These are phyloP conservation scores for Vollenhovia emeryi DNA, from an alignment of 1,140 invertebrate species.

Conservation along the genomic window DNA sequence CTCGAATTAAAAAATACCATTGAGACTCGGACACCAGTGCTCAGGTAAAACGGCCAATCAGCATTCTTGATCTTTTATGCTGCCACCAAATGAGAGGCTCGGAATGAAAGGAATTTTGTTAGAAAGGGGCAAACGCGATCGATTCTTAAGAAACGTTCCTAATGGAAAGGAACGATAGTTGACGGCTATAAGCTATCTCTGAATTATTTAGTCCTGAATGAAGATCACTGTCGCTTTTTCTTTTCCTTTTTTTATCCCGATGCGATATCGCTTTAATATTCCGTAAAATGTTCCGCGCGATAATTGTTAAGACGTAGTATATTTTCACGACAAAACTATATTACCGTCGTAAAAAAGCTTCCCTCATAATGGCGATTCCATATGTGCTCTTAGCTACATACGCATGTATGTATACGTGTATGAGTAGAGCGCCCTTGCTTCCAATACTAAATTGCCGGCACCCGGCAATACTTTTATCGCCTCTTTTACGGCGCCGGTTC, in stretches of 20 bases:
- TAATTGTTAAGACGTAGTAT: slow-evolving; percentile 57
- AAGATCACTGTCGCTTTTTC: background rate
- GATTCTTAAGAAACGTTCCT: slow-evolving; percentile 16
- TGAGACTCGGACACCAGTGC: background rate
- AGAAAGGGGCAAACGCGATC: slow-evolving; percentile 4
- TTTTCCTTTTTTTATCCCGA: background rate
- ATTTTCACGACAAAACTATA: slow-evolving; percentile 59
- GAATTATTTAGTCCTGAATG: slow-evolving; percentile 40
- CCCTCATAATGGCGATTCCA: slow-evolving; percentile 54
- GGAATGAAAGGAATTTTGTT: slow-evolving; percentile 21
- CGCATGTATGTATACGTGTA: background rate
- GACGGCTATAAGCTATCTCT: slow-evolving; percentile 36
- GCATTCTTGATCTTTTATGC: slow-evolving; percentile 1
- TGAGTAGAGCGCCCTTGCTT: slow-evolving; percentile 6
- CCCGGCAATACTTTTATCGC: slow-evolving; percentile 72
- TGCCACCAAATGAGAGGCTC: background rate
- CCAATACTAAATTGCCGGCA: slow-evolving; percentile 67
- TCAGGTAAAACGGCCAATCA: background rate
- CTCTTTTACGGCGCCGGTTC: slow-evolving; percentile 60
- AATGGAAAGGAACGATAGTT: background rate
- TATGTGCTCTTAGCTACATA: slow-evolving; percentile 26
- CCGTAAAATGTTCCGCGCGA: slow-evolving; percentile 44
- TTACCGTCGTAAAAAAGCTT: slow-evolving; percentile 58
- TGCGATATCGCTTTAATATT: slow-evolving; percentile 22
- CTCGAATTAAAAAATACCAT: background rate